Evolutionary conservation across 2,888 invertebrate genomes (phyloP), one percentile per base, ranked within the genome.

Genomic region (Drosophila subquinaria): DNA sequence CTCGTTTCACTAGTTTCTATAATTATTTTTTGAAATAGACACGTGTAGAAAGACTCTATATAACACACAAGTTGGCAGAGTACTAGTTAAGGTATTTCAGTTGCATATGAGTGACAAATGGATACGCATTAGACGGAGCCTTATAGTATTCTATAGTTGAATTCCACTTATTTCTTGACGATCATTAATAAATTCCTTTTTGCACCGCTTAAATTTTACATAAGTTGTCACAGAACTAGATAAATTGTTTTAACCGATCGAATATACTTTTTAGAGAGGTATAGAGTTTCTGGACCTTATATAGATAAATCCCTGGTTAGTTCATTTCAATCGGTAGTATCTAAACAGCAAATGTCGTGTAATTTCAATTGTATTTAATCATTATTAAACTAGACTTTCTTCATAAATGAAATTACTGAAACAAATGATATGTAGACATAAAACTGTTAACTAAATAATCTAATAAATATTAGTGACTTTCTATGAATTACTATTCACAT

Each of bases 1-100:
- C 82, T 48, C 8, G 82, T 64, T 82, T 56, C 1, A 67, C 75
- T 48, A 9, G 76, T 62, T 82, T 56, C 1, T 79, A 67, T 62
- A 68, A 62, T 50, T 70, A 67, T 61, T 23, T 75, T 36, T 36
- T 45, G 15, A 47, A 40, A 30, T 15, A 6, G 9, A 15, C 56
- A 61, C 45, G 15, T 61, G 43, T 40, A n/a, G 8, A 13, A 35
- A 20, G 13, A 11, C n/a, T 11, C 17, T 47, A 51, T 36, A 56
- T 38, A 38, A 11, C 20, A 43, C 43, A 43, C 11, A 20, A 43
- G n/a, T n/a, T n/a, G n/a, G 42, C 50, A 17, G 13, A 48, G 15
- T 48, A 30, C 10, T 6, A n/a, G 36, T 43, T 40, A 2, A 30
- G 20, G 56, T 23, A 52, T 38, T 36, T 8, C 10, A 23, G 13